phyloP scores from a whole-genome alignment of 2,888 invertebrate species.

The Notodonta dromedarius region DNA sequence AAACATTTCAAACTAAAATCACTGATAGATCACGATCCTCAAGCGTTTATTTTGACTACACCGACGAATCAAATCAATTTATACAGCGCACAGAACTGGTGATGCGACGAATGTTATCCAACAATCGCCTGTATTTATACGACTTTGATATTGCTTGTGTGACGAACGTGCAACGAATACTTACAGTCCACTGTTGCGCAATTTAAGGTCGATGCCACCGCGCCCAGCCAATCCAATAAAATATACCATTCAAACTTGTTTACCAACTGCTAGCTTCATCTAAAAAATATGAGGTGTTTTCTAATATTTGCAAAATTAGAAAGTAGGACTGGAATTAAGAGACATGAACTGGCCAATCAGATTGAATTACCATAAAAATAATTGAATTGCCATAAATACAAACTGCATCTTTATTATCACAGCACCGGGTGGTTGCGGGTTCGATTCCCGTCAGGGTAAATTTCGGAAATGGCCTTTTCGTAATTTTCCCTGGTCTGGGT shows the following conservation, averaged over 20 bases:
- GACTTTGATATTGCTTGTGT: conserved; percentile 35
- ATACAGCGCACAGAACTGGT: conserved; percentile 7
- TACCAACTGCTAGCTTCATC: conserved; percentile 23
- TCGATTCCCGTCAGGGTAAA: too few relatives aligned
- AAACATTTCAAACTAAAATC: too few relatives aligned
- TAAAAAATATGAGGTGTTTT: conserved; percentile 20
- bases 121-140: conserved; percentile 29
- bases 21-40: too few relatives aligned
- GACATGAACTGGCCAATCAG: conserved; percentile 1
- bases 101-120: conserved; percentile 37
- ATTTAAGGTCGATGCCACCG: conserved; percentile 68
- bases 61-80: conserved; percentile 6
- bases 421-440: too few relatives aligned
- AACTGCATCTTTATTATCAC: too few relatives aligned
- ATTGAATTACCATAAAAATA: background rate
- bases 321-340: conserved; percentile 18
- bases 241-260: conserved; percentile 43
- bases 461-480: too few relatives aligned
- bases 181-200: conserved; percentile 55
- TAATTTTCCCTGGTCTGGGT: too few relatives aligned
- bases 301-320: conserved; percentile 28
- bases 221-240: conserved; percentile 50
- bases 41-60: background rate
- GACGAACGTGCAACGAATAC: conserved; percentile 52
- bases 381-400: too few relatives aligned